These are phyloP conservation scores for Masticophis lateralis DNA, from an alignment of 2,797 vertebrate species.

Conservation along the genomic window DNA sequence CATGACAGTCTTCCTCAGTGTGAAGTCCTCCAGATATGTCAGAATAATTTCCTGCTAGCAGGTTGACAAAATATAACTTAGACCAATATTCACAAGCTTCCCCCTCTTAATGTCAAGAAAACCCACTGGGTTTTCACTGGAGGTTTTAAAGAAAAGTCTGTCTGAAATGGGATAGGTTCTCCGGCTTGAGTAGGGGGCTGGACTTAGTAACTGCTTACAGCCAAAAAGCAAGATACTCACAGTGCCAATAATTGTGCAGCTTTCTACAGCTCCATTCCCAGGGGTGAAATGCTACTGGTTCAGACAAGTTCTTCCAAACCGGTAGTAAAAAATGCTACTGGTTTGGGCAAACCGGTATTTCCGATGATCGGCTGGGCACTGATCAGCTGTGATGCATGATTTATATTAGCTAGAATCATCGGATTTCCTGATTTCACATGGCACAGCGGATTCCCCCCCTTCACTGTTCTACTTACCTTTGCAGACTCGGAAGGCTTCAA, in stretches of 20 bases:
- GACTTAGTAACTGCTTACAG: background rate
- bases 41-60: background rate
- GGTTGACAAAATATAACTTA: background rate
- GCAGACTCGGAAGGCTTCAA: too few species aligned
- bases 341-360: too few species aligned
- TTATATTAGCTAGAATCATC: too few species aligned
- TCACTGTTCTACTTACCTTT: too few species aligned
- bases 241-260: background rate
- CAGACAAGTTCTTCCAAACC: too few species aligned
- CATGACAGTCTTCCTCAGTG: background rate
- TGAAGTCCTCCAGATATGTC: background rate
- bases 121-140: background rate
- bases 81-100: background rate
- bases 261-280: background rate
- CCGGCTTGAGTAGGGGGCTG: background rate
- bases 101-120: background rate
- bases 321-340: too few species aligned
- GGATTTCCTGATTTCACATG: too few species aligned
- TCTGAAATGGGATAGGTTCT: background rate
- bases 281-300: too few species aligned
- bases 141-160: background rate
- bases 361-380: accelerated
- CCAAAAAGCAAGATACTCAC: background rate
- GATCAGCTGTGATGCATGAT: too few species aligned
- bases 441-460: too few species aligned